These are phyloP conservation scores for Melanchra persicariae DNA, from an alignment of 2,888 invertebrate species.

Conservation along the genomic window DNA sequence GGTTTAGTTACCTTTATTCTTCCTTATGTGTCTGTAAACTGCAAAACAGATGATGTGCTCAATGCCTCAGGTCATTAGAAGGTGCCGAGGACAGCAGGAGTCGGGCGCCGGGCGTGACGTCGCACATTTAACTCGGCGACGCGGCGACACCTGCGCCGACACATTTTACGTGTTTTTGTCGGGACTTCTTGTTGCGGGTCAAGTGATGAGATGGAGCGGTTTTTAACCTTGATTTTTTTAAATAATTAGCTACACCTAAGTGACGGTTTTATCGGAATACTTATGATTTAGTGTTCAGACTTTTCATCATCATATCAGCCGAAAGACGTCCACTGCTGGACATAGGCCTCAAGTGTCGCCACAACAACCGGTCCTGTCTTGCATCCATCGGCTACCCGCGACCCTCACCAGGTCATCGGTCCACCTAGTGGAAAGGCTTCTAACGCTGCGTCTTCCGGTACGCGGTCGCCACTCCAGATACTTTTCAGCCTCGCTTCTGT, in stretches of 20 bases:
- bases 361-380: too few species aligned
- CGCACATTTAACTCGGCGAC: constrained; percentile 34
- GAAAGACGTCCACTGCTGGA: too few species aligned
- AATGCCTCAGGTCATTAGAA: constrained; percentile 27
- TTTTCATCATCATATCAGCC: too few species aligned
- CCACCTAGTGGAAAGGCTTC: too few species aligned
- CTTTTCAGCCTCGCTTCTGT: too few species aligned
- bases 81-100: background rate
- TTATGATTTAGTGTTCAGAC: too few species aligned
- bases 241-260: background rate
- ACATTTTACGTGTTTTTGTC: constrained; percentile 52
- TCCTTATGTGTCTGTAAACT: background rate
- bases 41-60: constrained; percentile 1
- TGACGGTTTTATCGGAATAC: background rate
- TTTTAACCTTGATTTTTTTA: background rate
- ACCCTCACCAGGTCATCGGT: too few species aligned
- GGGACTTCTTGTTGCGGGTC: background rate
- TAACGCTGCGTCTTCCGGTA: too few species aligned
- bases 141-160: constrained; percentile 46
- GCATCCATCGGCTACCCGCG: too few species aligned
- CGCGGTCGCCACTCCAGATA: too few species aligned
- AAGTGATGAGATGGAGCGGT: background rate
- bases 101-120: constrained; percentile 10
- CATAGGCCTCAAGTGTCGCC: too few species aligned
- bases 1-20: background rate